Conservation (phyloP, 2,113 vertebrate genomes). For the Neotragus pygmaeus region DNA sequence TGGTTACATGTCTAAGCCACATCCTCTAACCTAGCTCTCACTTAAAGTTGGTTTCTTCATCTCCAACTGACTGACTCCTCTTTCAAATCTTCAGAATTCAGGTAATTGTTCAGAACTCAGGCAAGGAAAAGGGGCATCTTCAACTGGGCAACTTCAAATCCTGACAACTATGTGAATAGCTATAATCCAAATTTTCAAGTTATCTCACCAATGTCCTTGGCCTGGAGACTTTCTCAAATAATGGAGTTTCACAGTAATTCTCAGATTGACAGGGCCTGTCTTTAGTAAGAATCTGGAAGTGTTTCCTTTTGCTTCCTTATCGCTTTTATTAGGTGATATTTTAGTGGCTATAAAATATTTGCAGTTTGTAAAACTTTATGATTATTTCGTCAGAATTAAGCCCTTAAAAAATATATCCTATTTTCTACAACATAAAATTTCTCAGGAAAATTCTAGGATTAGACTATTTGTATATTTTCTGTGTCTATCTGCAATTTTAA, state of each 20-base stretch:
- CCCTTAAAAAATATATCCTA: neutral
- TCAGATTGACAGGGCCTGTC: neutral
- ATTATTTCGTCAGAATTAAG: conserved; percentile 45
- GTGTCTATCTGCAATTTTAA: conserved; percentile 25
- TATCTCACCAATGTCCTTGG: neutral
- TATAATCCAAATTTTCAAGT: neutral
- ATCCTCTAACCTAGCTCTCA: neutral
- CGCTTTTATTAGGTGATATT: conserved; percentile 25
- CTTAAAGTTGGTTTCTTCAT: neutral
- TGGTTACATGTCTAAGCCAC: neutral
- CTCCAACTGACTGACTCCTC: neutral
- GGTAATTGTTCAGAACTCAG: neutral
- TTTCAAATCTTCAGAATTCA: conserved; percentile 3
- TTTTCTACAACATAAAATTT: neutral
- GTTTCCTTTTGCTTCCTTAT: neutral
- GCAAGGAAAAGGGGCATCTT: neutral
- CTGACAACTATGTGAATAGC: neutral
- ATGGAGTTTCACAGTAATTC: neutral
- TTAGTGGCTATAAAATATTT: conserved; percentile 18
- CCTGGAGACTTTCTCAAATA: neutral
- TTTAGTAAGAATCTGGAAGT: neutral
- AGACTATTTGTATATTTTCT: neutral
- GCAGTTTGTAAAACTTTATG: neutral
- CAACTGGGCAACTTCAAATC: neutral
- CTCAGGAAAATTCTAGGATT: conserved; percentile 28